These are phyloP conservation scores for Gallinago solitaria DNA, from an alignment of 2,797 vertebrate genomes.

Conservation along the genomic window DNA sequence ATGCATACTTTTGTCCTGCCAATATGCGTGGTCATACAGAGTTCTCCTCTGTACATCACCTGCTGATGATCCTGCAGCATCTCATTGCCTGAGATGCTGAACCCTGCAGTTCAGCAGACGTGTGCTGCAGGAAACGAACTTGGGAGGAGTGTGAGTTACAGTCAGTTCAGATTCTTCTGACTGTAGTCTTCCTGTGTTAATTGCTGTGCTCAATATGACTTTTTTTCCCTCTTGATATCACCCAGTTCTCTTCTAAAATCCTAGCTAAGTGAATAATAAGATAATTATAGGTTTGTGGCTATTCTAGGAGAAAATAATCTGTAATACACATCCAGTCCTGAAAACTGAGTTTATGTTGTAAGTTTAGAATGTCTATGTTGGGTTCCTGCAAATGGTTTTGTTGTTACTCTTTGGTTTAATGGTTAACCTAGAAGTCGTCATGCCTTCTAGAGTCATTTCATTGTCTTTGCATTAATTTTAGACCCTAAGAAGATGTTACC, in stretches of 20 bases:
- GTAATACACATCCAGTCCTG: background rate
- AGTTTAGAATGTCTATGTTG: background rate
- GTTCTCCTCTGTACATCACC: background rate
- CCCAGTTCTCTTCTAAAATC: background rate
- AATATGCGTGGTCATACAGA: background rate
- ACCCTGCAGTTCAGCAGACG: background rate
- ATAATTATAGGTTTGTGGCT: background rate
- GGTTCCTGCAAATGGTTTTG: background rate
- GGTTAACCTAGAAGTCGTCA: background rate
- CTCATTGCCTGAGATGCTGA: background rate
- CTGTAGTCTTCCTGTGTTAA: background rate
- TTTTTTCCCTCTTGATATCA: background rate
- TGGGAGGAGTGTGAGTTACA: background rate
- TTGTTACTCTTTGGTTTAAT: background rate
- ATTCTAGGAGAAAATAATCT: background rate
- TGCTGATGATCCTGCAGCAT: background rate
- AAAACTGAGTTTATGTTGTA: background rate
- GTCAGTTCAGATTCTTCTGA: background rate
- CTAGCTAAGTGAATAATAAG: background rate
- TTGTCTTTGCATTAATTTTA: background rate
- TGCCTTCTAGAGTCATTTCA: background rate
- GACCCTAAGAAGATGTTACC: background rate
- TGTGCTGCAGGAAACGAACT: fast-evolving
- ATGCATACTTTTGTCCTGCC: background rate
- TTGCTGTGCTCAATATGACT: background rate